Percentiles rank a stretch among this genome's conserved stretches.
Conservation (phyloP, 2,113 vertebrate species). For the Chaetura pelagica region DNA sequence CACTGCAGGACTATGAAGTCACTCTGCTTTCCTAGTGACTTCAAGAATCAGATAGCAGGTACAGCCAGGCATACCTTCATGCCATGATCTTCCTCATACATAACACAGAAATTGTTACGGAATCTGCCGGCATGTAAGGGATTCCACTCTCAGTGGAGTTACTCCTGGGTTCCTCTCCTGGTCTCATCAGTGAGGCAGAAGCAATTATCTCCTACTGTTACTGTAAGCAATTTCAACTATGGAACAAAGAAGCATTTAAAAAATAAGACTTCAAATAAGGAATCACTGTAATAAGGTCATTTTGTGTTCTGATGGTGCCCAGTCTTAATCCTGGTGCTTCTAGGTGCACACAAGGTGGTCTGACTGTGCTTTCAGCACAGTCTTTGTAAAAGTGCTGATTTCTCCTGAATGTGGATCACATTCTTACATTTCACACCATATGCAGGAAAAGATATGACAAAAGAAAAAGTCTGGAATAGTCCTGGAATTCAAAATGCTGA, state of each 20-base stretch:
- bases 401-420: not conserved
- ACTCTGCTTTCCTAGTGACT: not conserved
- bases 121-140: not conserved
- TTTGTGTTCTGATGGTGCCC: not conserved
- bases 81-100: not conserved
- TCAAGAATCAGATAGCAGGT: not conserved
- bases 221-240: not conserved
- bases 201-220: not conserved
- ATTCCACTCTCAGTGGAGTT: rapidly evolving
- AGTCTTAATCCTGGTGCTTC: not conserved
- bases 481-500: not conserved
- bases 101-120: not conserved
- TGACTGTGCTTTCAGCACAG: not conserved
- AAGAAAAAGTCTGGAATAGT: not conserved
- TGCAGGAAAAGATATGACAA: not conserved
- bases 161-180: not conserved
- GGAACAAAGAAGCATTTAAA: not conserved
- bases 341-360: not conserved
- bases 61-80: not conserved
- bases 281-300: not conserved
- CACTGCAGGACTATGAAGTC: not conserved
- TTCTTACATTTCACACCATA: not conserved
- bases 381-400: not conserved
- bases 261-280: not conserved
- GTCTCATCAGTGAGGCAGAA: not conserved